A percentile compares a stretch with the other conserved stretches of the same genome.
phyloP scores from a whole-genome alignment of 2,888 invertebrate genomes.

The Gnatocerus cornutus region DNA sequence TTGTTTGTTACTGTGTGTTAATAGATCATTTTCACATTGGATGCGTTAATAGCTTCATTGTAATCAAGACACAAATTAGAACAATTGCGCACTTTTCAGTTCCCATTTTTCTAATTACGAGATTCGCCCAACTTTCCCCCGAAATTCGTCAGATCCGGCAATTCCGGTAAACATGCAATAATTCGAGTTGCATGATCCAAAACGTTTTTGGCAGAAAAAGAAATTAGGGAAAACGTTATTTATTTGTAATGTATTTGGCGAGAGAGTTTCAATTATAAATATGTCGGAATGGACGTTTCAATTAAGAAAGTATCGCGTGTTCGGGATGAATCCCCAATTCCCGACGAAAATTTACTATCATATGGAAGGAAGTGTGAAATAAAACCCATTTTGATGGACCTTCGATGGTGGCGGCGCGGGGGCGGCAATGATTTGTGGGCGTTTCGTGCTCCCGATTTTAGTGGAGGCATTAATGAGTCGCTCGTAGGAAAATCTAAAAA shows the following conservation, averaged over 20 bases:
- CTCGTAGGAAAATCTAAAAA: slow-evolving; percentile 55
- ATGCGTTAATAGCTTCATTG: too few species aligned
- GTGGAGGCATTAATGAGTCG: slow-evolving; percentile 56
- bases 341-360: slow-evolving; percentile 36
- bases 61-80: too few species aligned
- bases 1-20: too few species aligned
- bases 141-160: slow-evolving; percentile 1
- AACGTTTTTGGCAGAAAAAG: slow-evolving; percentile 52
- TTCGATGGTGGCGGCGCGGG: slow-evolving; percentile 10
- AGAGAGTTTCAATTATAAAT: slow-evolving; percentile 66
- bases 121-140: not conserved
- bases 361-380: slow-evolving; percentile 42
- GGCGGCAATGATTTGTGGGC: slow-evolving; percentile 37
- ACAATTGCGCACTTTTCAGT: too few species aligned
- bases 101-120: too few species aligned
- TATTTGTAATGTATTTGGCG: slow-evolving; percentile 63
- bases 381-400: slow-evolving; percentile 31
- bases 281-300: slow-evolving; percentile 67
- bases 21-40: too few species aligned
- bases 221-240: slow-evolving; percentile 61
- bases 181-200: slow-evolving; percentile 45
- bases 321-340: slow-evolving; percentile 52
- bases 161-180: slow-evolving; percentile 17
- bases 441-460: slow-evolving; percentile 41
- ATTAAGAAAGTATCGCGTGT: slow-evolving; percentile 66